These are phyloP conservation scores for Myiotriccus ornatus DNA, from an alignment of 2,797 vertebrate genomes.

Conservation along the genomic window DNA sequence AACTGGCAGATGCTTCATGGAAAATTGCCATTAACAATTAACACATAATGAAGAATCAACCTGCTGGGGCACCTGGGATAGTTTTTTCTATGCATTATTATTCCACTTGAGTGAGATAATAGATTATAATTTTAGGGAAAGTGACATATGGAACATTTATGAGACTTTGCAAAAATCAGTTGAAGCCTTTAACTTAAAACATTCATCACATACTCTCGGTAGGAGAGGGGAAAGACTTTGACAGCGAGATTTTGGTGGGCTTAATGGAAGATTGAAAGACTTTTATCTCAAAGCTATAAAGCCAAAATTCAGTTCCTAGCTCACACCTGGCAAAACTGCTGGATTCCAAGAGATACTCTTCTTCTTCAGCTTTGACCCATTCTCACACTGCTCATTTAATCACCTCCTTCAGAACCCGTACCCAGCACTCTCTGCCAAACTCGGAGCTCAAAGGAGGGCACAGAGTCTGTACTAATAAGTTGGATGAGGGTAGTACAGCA, in stretches of 20 bases:
- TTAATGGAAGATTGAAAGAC: not conserved
- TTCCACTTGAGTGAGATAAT: conserved; percentile 60
- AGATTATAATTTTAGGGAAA: conserved; percentile 60
- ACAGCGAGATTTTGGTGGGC: not conserved
- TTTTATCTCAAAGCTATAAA: not conserved
- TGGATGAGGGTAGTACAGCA: not conserved
- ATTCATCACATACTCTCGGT: not conserved
- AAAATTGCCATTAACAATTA: conserved; percentile 64
- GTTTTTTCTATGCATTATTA: conserved; percentile 49
- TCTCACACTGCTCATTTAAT: not conserved
- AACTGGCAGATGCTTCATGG: conserved; percentile 59
- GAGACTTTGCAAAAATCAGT: conserved; percentile 41
- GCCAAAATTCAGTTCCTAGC: not conserved
- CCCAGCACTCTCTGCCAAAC: not conserved
- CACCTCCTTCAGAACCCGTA: not conserved
- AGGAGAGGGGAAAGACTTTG: not conserved
- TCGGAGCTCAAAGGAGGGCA: accelerated
- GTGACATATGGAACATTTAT: conserved; percentile 58
- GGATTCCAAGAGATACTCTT: not conserved
- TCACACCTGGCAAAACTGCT: not conserved
- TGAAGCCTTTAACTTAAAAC: conserved; percentile 30
- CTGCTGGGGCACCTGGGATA: conserved; percentile 56
- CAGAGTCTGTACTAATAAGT: not conserved
- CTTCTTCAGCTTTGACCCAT: not conserved
- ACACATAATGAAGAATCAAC: conserved; percentile 65